These are phyloP conservation scores for Cremastinae sp. DNA, from an alignment of 2,888 invertebrate species.

Conservation along the genomic window DNA sequence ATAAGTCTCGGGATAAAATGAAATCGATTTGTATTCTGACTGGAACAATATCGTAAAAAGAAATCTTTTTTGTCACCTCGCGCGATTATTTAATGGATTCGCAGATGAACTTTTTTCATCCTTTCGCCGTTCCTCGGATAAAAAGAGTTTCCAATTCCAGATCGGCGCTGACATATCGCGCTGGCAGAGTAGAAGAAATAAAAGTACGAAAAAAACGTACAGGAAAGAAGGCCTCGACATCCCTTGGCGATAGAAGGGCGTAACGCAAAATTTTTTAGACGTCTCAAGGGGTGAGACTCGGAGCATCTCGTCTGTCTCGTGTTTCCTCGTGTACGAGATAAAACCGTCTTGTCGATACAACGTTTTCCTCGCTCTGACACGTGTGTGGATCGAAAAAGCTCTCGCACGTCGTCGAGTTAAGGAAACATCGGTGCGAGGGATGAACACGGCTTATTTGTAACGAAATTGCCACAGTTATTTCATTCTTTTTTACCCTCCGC, in stretches of 20 bases:
- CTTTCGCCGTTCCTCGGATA: not conserved
- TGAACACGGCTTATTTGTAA: conserved; percentile 44
- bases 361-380: not conserved
- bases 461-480: conserved; percentile 34
- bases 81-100: not conserved
- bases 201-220: no score
- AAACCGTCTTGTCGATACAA: conserved; percentile 7
- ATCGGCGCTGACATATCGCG: no score
- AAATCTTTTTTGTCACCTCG: not conserved
- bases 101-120: not conserved
- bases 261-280: no score
- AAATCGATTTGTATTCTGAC: not conserved
- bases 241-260: no score
- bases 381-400: not conserved
- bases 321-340: not conserved
- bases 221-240: no score
- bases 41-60: not conserved
- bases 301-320: no score
- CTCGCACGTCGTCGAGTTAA: conserved; percentile 20
- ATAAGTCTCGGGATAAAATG: no score
- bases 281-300: no score
- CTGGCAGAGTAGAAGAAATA: not conserved
- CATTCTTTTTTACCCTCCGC: not conserved
- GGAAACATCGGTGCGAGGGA: conserved; percentile 19
- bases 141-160: no score